phyloP scores from a whole-genome alignment of 2,888 invertebrate species.

The Drosophila leonis region DNA sequence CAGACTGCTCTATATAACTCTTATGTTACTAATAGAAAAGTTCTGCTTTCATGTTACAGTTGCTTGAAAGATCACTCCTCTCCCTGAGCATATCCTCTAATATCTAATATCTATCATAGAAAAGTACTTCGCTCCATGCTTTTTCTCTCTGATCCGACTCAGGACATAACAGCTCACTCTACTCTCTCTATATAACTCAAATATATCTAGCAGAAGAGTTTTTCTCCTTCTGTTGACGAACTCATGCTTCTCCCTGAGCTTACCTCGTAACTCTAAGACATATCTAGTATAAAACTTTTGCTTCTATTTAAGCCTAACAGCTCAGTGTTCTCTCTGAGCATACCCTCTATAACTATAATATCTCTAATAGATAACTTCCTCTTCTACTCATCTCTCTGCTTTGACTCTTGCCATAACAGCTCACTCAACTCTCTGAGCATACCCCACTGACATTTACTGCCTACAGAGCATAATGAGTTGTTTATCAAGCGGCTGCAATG shows the following conservation, averaged over 20 bases:
- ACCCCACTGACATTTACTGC: neutral
- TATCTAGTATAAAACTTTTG: no score
- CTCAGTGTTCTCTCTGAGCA: neutral
- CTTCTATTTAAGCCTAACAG: neutral
- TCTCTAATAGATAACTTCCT: neutral
- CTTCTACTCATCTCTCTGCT: neutral
- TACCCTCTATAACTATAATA: neutral
- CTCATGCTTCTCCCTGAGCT: no score
- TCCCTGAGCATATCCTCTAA: no score
- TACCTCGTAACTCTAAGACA: no score
- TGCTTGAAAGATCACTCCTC: no score
- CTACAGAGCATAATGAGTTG: conserved; percentile 58
- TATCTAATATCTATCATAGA: no score
- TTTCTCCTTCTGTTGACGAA: neutral
- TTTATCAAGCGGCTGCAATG: conserved; percentile 63
- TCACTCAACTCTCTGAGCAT: neutral
- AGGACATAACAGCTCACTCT: neutral
- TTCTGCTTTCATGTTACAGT: no score
- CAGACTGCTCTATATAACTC: no score
- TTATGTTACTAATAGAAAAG: neutral
- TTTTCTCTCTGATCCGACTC: no score
- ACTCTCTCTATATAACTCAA: neutral
- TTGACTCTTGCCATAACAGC: neutral
- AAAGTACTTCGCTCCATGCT: no score
- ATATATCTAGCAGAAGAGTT: neutral